Base-by-base conservation (phyloP, 2,113 vertebrate species). In the Corynorhinus townsendii region DNA sequence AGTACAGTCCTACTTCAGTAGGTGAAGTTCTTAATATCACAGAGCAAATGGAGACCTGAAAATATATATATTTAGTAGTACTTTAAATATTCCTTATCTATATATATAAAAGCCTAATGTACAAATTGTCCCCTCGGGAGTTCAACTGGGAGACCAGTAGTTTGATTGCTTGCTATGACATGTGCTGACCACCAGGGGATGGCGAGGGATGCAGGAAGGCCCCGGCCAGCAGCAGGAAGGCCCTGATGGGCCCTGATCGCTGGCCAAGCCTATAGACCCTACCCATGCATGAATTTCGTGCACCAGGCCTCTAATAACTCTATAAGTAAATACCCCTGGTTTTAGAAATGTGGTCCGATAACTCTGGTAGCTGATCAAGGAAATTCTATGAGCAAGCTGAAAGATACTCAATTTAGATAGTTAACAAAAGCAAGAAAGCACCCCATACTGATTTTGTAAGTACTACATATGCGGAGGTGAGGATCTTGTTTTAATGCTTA, bases 381-480 rank as follows among this genome's bases (percentile, higher is more conserved):
- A 79, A 64, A 71, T 64, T 49, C 7, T 38, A 2, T 10, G 22
- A 75, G 19, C 22, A 86, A 86, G 2, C 14, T 14, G 19, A 19
- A 5, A 0, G 35, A 30, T 40, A 20, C 2, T 71, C 17, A 62
- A 15, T 22, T 28, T 68, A 82, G 20, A 9, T 14, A 49, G 12
- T 30, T 72, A 75, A 45, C 64, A 19, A 33, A 7, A 30, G 33
- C 33, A 90, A 56, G 54, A 59, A 10, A 43, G 2, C 10, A 33
- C 47, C 54, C 16, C 52, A 10, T 17, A 35, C 30, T 43, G 9
- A 62, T 22, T 59, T 54, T 69, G 5, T 47, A 54, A 52, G 54
- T 62, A n/a, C 24, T 20, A 26, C 0, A 6, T 19, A 11, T 7
- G 33, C 3, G 2, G 14, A 71, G 72, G 10, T 1, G 1, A 80